phyloP scores from a whole-genome alignment of 1,140 invertebrate genomes.

The Cotesia typhae region DNA sequence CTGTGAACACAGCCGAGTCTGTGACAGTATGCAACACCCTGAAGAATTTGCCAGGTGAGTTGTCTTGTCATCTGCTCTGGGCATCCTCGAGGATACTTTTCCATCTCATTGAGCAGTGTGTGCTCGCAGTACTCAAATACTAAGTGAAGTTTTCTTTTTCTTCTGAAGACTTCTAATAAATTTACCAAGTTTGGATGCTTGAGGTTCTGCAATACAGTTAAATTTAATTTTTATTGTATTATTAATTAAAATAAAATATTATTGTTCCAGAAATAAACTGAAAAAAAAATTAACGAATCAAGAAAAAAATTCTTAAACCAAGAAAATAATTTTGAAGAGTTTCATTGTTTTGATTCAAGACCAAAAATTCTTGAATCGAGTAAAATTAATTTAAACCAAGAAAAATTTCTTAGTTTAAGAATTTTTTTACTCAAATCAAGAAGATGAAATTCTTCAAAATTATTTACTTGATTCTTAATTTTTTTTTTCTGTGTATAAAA shows the following conservation, averaged over 20 bases:
- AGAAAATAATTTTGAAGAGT: too few relatives aligned
- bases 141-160: slow-evolving; percentile 95
- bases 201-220: slow-evolving; percentile 78
- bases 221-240: background rate
- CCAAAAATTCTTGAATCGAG: too few relatives aligned
- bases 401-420: too few relatives aligned
- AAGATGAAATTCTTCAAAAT: too few relatives aligned
- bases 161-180: slow-evolving; percentile 95
- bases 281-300: background rate
- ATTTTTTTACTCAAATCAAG: too few relatives aligned
- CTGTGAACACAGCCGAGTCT: slow-evolving; percentile 95
- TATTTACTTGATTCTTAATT: background rate
- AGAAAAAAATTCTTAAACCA: too few relatives aligned
- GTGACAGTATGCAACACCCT: slow-evolving; percentile 96
- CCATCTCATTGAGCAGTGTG: slow-evolving; percentile 95
- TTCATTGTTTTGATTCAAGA: too few relatives aligned
- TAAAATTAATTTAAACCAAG: too few relatives aligned
- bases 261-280: background rate
- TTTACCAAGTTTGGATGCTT: slow-evolving; percentile 99
- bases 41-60: slow-evolving; percentile 94
- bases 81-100: slow-evolving; percentile 84
- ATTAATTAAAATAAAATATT: too few relatives aligned
- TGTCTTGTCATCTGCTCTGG: slow-evolving; percentile 89
- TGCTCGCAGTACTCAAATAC: slow-evolving; percentile 99
- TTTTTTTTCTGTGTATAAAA: too few relatives aligned